Evolutionary conservation across 53 echinoderm and acorn worm species (phyloP).

Genomic region (Stichopus horrens): DNA sequence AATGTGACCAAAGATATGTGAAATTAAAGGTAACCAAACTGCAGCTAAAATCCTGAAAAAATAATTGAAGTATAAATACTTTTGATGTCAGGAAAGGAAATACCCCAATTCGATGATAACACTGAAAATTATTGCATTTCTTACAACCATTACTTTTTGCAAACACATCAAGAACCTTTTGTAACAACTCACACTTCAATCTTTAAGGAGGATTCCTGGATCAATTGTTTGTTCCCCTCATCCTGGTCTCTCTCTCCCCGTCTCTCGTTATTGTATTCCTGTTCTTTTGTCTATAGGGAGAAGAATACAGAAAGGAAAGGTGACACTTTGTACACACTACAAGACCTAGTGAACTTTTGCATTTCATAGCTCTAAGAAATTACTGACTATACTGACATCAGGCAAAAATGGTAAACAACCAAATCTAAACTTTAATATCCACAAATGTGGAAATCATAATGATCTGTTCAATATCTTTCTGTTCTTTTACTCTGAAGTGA

Average conservation of each 20-base stretch:
- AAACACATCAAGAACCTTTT: constrained; percentile 16
- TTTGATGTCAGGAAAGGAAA: constrained; percentile 14
- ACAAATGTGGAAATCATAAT: too few species aligned
- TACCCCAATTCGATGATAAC: not conserved
- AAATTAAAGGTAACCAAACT: too few species aligned
- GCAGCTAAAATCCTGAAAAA: too few species aligned
- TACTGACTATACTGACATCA: too few species aligned
- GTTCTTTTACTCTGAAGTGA: too few species aligned
- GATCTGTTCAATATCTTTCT: too few species aligned
- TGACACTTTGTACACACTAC: not conserved
- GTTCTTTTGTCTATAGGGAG: constrained; percentile 64
- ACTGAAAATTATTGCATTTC: constrained; percentile 36
- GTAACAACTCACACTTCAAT: not conserved
- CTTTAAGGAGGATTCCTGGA: not conserved
- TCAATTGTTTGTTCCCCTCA: constrained; percentile 70
- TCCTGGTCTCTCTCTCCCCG: constrained; percentile 76
- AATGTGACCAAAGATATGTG: too few species aligned
- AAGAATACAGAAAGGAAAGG: not conserved
- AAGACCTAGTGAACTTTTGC: too few species aligned
- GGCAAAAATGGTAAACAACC: too few species aligned
- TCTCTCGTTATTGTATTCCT: constrained; percentile 56
- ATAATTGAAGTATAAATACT: not conserved
- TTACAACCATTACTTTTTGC: constrained; percentile 8
- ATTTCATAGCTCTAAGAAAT: too few species aligned
- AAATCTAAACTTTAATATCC: too few species aligned